A percentile compares a stretch with the other conserved stretches of the same genome.
These are phyloP conservation scores for Meta bourneti DNA, from an alignment of 2,888 invertebrate genomes.

Conservation along the genomic window DNA sequence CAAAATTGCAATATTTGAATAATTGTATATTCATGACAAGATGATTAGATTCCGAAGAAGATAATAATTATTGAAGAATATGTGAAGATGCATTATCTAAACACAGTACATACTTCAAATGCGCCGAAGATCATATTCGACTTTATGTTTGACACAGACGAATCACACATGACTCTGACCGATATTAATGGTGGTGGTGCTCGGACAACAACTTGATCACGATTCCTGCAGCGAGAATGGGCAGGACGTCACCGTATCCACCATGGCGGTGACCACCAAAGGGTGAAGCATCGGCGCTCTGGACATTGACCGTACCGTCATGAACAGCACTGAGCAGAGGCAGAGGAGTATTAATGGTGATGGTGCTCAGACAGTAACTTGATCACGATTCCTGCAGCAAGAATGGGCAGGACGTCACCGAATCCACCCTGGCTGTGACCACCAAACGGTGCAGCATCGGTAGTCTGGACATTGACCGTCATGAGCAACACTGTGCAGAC, in stretches of 20 bases:
- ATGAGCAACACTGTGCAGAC: constrained; percentile 26
- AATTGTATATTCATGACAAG: too few species aligned
- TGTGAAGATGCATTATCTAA: too few species aligned
- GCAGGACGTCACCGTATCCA: constrained; percentile 10
- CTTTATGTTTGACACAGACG: too few species aligned
- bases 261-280: background rate
- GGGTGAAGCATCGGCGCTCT: constrained; percentile 4
- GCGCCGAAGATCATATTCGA: too few species aligned
- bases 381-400: constrained; percentile 54
- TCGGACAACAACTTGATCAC: constrained; percentile 49
- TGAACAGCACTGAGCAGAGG: constrained; percentile 12
- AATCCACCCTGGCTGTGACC: background rate
- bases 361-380: constrained; percentile 36
- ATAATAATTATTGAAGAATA: too few species aligned
- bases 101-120: too few species aligned
- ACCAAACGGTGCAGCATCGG: constrained; percentile 9
- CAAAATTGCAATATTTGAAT: too few species aligned
- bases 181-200: background rate
- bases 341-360: constrained; percentile 2
- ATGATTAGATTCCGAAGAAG: too few species aligned
- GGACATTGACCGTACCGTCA: constrained; percentile 31
- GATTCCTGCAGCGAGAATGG: constrained; percentile 55
- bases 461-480: constrained; percentile 29
- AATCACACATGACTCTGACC: too few species aligned
- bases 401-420: constrained; percentile 27